These are phyloP conservation scores for Chloromyia formosa DNA, from an alignment of 2,888 invertebrate species.

Conservation along the genomic window DNA sequence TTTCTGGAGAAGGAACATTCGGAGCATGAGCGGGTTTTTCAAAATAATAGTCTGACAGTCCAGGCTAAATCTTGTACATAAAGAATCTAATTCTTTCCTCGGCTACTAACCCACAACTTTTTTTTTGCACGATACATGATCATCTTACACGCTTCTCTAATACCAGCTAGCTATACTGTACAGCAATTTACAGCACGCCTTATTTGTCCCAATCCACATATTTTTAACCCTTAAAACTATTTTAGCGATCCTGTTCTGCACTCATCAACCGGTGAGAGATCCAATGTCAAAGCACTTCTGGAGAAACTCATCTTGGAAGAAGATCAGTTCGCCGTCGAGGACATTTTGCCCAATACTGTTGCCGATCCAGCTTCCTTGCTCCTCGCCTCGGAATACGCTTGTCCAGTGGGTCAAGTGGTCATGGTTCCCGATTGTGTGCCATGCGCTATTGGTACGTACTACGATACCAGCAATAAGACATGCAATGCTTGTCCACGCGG, in stretches of 20 bases:
- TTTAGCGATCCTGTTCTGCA: constrained; percentile 89
- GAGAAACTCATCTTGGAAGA: constrained; percentile 92
- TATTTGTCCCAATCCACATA: not conserved
- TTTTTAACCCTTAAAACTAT: not conserved
- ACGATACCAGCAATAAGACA: constrained; percentile 76
- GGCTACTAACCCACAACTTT: constrained; percentile 48
- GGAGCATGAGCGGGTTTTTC: too few relatives aligned
- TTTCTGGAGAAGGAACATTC: too few relatives aligned
- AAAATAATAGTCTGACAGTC: too few relatives aligned
- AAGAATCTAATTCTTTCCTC: not conserved
- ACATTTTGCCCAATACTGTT: constrained; percentile 91
- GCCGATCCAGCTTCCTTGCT: constrained; percentile 90
- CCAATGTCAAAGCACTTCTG: constrained; percentile 82
- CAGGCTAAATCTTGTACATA: too few relatives aligned
- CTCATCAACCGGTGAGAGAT: constrained; percentile 85
- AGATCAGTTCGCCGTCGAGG: constrained; percentile 92
- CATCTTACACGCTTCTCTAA: constrained; percentile 7
- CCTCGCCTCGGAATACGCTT: constrained; percentile 91
- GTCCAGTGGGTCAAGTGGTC: constrained; percentile 92
- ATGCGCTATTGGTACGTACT: constrained; percentile 90
- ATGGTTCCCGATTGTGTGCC: constrained; percentile 94
- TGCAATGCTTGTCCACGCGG: constrained; percentile 89
- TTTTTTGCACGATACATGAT: constrained; percentile 47
- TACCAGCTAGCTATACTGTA: not conserved
- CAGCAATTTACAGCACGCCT: too few relatives aligned